Evolutionary conservation across 2,888 invertebrate genomes (phyloP), one percentile per base, ranked within the genome.

Genomic region (Philereme vetulata): DNA sequence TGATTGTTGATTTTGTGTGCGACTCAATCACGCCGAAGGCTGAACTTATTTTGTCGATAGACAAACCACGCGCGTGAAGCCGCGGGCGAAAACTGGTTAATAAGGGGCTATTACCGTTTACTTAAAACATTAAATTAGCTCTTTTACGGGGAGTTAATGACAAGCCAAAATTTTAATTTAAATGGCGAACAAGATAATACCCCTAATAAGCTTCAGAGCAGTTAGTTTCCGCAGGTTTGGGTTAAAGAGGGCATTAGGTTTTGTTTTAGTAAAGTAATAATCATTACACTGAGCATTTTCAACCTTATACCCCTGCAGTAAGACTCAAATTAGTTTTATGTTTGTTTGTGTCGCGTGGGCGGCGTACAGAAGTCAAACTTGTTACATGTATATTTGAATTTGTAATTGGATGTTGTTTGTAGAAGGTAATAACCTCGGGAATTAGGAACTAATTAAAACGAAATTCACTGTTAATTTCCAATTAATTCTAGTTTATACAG

Each of bases 371-470:
- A 58, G 52, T 58, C 38, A 44, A 58, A 58, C 58, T 58, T 44
- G 58, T 52, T 52, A 32, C 34, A 43, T 11, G 36, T 56, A 46
- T 42, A 47, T 43, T 54, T 50, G 40, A 32, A 7, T 47, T 60
- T 34, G 51, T 51, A 60, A 56, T 60, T 55, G 51, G 46, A 33
- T 51, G 56, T 57, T 57, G 57, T 51, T 57, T 51, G 54, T 54
- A 43, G 38, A 47, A 55, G 51, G 51, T 43, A 55, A 33, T 34
- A 40, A 55, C 51, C 51, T 51, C 43, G 34, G 36, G 21, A 33
- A 56, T 51, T 49, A 60, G n/a, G 42, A 42, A 11, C 43, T 55
- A 55, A 43, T 60, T 55, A 51, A 36, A 38, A 50, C 50, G 36
- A 53, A 49, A 52, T 38, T 53, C 47, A 45, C n/a, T 40, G 53